Conservation (phyloP, 2,113 vertebrate species). For the Dinomys branickii region DNA sequence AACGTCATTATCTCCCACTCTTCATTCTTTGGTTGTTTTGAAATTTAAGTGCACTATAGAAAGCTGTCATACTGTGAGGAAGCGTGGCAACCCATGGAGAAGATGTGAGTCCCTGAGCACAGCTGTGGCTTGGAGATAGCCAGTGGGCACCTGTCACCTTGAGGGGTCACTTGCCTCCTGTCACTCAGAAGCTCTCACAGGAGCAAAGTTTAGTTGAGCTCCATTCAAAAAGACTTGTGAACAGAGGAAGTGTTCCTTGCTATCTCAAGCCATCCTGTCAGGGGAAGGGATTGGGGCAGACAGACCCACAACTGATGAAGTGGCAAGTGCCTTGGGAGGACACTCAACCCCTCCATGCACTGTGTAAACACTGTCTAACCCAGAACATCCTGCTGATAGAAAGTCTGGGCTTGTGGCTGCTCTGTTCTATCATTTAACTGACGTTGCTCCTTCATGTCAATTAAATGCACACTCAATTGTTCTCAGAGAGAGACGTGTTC, state of each 20-base stretch:
- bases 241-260: accelerated
- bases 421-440: neutral
- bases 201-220: neutral
- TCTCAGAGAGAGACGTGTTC: neutral
- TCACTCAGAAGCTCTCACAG: neutral
- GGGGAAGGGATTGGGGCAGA: neutral
- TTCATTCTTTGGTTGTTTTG: too few species aligned
- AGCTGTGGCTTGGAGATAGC: too few species aligned
- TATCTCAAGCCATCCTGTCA: accelerated
- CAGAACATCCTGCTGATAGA: accelerated
- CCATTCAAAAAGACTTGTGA: accelerated
- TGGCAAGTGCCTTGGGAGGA: neutral
- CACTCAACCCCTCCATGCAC: neutral
- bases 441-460: neutral
- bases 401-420: neutral
- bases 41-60: neutral
- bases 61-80: neutral
- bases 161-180: too few species aligned
- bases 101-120: neutral
- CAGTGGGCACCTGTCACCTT: too few species aligned
- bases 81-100: neutral
- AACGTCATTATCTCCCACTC: neutral
- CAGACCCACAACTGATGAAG: neutral
- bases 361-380: accelerated
- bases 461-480: too few species aligned